These are phyloP conservation scores for Lophius piscatorius DNA, from an alignment of 2,113 vertebrate species.

Conservation along the genomic window DNA sequence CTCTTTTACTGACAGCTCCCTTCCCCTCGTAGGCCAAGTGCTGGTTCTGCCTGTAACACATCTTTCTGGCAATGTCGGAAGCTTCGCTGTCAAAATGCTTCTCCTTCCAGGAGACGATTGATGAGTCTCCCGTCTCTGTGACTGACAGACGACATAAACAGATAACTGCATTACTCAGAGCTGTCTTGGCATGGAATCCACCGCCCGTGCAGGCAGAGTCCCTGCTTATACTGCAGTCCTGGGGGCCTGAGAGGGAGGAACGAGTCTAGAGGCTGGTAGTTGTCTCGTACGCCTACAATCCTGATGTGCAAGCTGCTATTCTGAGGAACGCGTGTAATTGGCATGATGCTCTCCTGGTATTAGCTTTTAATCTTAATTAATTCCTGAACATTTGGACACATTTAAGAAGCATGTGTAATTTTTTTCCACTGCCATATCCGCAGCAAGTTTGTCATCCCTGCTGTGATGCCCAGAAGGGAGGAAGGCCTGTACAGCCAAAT, in stretches of 20 bases:
- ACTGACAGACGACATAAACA: constrained; percentile 64
- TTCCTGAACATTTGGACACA: constrained; percentile 61
- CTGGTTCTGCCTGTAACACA: too few relatives aligned
- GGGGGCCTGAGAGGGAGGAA: constrained; percentile 56
- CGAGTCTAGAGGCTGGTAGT: constrained; percentile 40
- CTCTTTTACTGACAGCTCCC: too few relatives aligned
- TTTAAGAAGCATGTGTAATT: constrained; percentile 54
- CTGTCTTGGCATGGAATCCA: constrained; percentile 48
- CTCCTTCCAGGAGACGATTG: constrained; percentile 59
- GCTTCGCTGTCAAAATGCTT: constrained; percentile 36
- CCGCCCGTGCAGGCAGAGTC: constrained; percentile 49
- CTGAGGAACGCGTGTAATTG: constrained; percentile 46
- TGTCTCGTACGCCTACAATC: constrained; percentile 61
- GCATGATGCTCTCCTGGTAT: constrained; percentile 39
- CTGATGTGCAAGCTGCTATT: constrained; percentile 62
- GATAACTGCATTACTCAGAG: constrained; percentile 46
- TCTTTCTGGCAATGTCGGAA: constrained; percentile 28
- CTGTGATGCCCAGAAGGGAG: constrained; percentile 52
- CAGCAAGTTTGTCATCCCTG: constrained; percentile 44
- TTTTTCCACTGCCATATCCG: constrained; percentile 45
- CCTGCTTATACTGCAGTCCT: constrained; percentile 54
- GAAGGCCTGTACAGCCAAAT: constrained; percentile 26
- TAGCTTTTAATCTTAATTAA: constrained; percentile 68
- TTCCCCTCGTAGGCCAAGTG: too few relatives aligned
- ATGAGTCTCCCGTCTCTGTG: constrained; percentile 49